phyloP scores from a whole-genome alignment of 2,113 vertebrate species.

The Chlamydotis undulata region DNA sequence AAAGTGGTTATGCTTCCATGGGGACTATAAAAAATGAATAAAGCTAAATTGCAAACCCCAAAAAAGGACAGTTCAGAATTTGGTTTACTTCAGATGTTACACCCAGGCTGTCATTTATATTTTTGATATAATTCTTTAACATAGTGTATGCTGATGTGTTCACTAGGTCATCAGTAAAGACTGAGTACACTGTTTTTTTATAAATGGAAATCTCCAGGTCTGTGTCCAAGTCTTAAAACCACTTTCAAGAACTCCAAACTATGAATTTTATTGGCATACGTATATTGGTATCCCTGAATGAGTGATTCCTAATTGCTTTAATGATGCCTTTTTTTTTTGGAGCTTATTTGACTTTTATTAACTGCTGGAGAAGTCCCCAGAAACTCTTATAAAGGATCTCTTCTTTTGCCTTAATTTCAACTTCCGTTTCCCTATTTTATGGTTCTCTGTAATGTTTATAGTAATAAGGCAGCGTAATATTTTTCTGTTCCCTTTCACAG shows the following conservation, averaged over 20 bases:
- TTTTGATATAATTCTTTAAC: not conserved
- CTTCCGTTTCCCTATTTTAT: not conserved
- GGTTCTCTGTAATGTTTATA: not conserved
- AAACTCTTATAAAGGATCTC: not conserved
- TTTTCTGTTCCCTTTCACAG: not conserved
- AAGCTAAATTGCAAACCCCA: not conserved
- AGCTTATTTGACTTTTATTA: not conserved
- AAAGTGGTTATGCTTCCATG: not conserved
- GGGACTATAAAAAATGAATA: not conserved
- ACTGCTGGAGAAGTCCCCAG: not conserved
- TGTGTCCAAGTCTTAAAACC: not conserved
- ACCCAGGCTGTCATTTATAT: not conserved
- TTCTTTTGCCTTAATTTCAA: not conserved
- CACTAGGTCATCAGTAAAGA: not conserved
- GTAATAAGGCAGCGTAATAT: not conserved
- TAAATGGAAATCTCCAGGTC: not conserved
- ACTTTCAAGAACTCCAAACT: not conserved
- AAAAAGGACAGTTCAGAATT: not conserved
- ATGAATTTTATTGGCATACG: not conserved
- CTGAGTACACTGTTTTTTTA: not conserved
- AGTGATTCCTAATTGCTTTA: not conserved
- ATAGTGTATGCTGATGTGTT: rapidly evolving
- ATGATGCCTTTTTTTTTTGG: not conserved
- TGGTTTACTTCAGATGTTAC: not conserved
- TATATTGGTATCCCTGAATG: not conserved